Conservation (phyloP, 2,888 invertebrate genomes). For the Nymphalis urticae region DNA sequence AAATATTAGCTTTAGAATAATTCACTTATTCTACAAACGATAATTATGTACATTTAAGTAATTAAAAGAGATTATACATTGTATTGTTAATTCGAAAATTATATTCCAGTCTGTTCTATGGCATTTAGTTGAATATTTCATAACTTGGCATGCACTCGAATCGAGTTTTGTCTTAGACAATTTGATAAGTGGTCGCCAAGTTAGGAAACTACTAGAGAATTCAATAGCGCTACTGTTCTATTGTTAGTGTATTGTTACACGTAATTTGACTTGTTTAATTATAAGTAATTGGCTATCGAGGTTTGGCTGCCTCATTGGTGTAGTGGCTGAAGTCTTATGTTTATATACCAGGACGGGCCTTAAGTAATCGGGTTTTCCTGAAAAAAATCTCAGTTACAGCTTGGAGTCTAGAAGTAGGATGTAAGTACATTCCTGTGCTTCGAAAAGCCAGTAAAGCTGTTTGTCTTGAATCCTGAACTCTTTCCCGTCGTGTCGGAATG, state of each 20-base stretch:
- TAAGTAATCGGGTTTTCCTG: no score
- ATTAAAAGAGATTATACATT: not conserved
- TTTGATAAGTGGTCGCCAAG: constrained; percentile 41
- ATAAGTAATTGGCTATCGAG: no score
- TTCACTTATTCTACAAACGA: not conserved
- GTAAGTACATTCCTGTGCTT: no score
- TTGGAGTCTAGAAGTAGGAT: no score
- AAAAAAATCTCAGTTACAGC: no score
- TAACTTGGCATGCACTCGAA: constrained; percentile 19
- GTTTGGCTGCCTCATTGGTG: no score
- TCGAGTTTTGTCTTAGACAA: constrained; percentile 38
- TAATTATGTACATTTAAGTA: not conserved
- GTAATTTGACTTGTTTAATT: constrained; percentile 23
- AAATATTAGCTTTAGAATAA: no score
- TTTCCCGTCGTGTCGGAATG: no score
- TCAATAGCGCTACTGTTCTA: constrained; percentile 35
- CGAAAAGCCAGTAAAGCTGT: no score
- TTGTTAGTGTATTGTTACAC: constrained; percentile 26
- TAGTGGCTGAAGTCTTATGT: no score
- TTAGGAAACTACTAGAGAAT: constrained; percentile 39
- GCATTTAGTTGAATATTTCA: constrained; percentile 11
- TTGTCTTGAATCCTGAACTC: no score
- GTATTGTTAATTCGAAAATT: not conserved
- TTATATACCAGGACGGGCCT: no score
- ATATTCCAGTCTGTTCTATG: not conserved